Conservation (phyloP, 2,888 invertebrate genomes). For the Cyclophora punctaria region DNA sequence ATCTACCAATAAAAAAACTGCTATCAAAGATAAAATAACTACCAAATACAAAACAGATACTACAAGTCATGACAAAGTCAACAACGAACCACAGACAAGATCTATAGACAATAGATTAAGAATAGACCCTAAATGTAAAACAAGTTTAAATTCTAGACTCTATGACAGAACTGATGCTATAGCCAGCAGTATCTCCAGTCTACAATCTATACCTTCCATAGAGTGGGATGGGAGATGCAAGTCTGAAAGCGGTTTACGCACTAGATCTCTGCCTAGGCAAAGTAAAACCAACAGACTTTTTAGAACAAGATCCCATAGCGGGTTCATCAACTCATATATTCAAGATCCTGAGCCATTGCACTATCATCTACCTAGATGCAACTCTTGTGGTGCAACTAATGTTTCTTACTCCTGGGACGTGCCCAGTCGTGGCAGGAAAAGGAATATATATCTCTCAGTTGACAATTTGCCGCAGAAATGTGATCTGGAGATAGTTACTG, state of each 20-base stretch:
- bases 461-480: slow-evolving; percentile 49
- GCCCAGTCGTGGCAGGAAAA: slow-evolving; percentile 22
- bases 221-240: slow-evolving; percentile 54
- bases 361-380: slow-evolving; percentile 58
- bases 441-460: slow-evolving; percentile 29
- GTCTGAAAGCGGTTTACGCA: slow-evolving; percentile 37
- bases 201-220: slow-evolving; percentile 54
- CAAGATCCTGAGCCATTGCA: slow-evolving; percentile 57
- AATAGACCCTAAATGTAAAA: slow-evolving; percentile 50
- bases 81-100: too few relatives aligned
- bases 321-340: slow-evolving; percentile 53
- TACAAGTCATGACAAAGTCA: too few relatives aligned
- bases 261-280: slow-evolving; percentile 44
- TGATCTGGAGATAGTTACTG: slow-evolving; percentile 35
- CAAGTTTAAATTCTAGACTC: slow-evolving; percentile 37
- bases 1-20: too few relatives aligned
- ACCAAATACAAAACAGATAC: too few relatives aligned
- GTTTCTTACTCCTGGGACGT: slow-evolving; percentile 39
- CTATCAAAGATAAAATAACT: too few relatives aligned
- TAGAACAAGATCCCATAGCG: slow-evolving; percentile 57
- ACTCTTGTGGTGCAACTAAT: slow-evolving; percentile 41
- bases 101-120: too few relatives aligned
- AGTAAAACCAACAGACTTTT: slow-evolving; percentile 29
- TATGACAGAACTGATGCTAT: slow-evolving; percentile 22
- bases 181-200: slow-evolving; percentile 49